Conservation (phyloP, 2,113 vertebrate genomes). For the Sylvia atricapilla region DNA sequence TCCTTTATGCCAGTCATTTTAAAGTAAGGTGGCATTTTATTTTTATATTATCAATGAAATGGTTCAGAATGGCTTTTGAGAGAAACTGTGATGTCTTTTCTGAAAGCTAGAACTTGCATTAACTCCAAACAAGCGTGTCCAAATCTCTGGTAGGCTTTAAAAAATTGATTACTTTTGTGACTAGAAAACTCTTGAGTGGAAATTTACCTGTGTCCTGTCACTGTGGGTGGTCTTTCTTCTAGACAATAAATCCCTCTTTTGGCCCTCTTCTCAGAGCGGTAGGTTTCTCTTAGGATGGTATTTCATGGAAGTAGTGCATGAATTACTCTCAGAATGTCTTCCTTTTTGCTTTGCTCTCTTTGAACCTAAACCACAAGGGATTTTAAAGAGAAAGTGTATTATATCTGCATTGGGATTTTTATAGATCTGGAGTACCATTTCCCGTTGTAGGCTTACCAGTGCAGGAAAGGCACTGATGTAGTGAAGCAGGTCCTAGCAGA, state of each 20-base stretch:
- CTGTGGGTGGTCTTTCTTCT: neutral
- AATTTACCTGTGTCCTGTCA: neutral
- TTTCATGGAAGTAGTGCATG: neutral
- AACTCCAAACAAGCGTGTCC: neutral
- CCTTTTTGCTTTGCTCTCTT: neutral
- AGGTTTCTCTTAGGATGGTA: neutral
- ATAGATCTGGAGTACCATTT: neutral
- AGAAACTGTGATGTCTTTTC: neutral
- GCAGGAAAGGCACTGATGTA: neutral
- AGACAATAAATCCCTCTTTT: neutral
- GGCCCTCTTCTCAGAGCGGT: neutral
- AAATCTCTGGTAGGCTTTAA: neutral
- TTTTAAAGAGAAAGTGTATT: neutral
- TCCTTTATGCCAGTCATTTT: neutral
- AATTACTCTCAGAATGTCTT: neutral
- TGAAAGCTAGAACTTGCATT: neutral
- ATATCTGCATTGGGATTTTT: neutral
- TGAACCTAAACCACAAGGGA: neutral
- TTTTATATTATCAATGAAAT: neutral
- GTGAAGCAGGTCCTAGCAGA: neutral
- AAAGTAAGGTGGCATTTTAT: neutral
- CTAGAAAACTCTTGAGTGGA: neutral
- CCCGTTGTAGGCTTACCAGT: neutral
- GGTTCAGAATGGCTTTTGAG: neutral
- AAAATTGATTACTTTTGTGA: neutral